Evolutionary conservation across 2,113 vertebrate species (phyloP).

Genomic region (Salminus brasiliensis): DNA sequence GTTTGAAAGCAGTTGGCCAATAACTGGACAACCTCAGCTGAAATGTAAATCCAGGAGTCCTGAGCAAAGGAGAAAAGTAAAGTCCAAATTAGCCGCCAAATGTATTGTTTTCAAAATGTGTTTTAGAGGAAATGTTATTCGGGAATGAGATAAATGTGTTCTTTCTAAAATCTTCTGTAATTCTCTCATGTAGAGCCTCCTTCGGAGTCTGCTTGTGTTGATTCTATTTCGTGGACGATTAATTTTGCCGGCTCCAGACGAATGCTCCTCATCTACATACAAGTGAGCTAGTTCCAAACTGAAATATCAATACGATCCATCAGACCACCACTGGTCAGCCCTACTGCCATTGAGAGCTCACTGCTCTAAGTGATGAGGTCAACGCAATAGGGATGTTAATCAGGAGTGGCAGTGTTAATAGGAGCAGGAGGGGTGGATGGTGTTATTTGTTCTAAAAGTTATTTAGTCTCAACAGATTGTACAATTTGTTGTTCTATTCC

Average conservation of each 20-base stretch:
- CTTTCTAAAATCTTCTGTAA: constrained; percentile 45
- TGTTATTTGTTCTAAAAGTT: neutral
- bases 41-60: neutral
- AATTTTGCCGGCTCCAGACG: constrained; percentile 13
- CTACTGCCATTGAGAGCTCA: neutral
- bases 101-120: neutral
- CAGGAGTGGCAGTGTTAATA: neutral
- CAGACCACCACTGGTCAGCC: constrained; percentile 9
- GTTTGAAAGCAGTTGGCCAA: neutral
- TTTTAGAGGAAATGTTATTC: constrained; percentile 13
- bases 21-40: no score
- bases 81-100: neutral
- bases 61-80: neutral
- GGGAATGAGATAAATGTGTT: constrained; percentile 40
- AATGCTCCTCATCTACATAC: constrained; percentile 17
- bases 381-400: neutral
- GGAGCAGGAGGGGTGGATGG: neutral
- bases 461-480: neutral
- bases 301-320: constrained; percentile 47
- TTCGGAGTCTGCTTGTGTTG: constrained; percentile 44
- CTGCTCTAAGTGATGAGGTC: constrained; percentile 31
- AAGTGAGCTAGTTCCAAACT: neutral
- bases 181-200: constrained; percentile 33
- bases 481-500: constrained; percentile 13
- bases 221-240: constrained; percentile 17